Base-by-base conservation (phyloP, 2,113 vertebrate species). In the Sylvilagus bachmani region DNA sequence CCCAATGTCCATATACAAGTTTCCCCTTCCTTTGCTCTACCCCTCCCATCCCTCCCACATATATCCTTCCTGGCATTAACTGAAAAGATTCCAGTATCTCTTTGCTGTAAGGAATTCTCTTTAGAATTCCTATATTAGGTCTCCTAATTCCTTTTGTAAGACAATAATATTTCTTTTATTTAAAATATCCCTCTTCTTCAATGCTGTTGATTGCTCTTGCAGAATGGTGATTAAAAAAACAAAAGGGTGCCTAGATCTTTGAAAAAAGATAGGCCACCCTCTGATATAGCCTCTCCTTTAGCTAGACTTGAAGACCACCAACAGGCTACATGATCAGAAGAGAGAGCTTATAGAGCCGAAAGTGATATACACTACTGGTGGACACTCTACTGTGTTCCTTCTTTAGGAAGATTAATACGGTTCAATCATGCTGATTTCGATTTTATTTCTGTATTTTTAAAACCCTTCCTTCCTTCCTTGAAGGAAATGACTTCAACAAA, bases 1-100 rank as follows among this genome's bases (percentile, higher is more conserved):
- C 10, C 8, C 21, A 16, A 13, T 24, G 53, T 4, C 38, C 33
- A 31, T 4, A 16, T 1, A 10, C 14, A 36, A 7, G 6, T 8
- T 29, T 27, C 3, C 0, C 29, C 17, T 92, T 13, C 74, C 61
- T 7, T 19, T 1, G 17, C 17, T 12, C 12, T 1, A 1, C n/a
- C 1, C 4, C 2, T 2, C 25, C 6, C 14, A 14, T 1, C 27
- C 5, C 3, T 3, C 31, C 13, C 11, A 36, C 12, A 0, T 2
- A 4, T 0, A 11, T 6, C 49, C 10, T 11, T 55, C 10, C 17
- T 73, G 25, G 5, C 0, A 75, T 25, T 33, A 19, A 19, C 55
- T 58, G 55, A 58, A 71, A 22, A 86, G n/a, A 75, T 14, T 61
- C 8, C 51, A 89, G 36, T n/a, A 33, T 80, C 44, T 31, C 29